A percentile compares a stretch with the other conserved stretches of the same genome.
phyloP scores from a whole-genome alignment of 2,113 vertebrate genomes.

The Perca flavescens region DNA sequence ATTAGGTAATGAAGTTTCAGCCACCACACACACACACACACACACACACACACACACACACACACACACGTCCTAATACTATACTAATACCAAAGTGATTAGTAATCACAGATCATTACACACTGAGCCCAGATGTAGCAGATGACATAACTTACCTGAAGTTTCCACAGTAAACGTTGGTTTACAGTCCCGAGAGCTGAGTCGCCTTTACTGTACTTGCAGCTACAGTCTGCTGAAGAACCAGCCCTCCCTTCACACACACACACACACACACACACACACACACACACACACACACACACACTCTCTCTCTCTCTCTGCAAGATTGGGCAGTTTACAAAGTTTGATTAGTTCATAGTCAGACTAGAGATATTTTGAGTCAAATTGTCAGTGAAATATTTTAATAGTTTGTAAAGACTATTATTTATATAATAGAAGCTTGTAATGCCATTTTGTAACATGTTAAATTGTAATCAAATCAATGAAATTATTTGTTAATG shows the following conservation, averaged over 20 bases:
- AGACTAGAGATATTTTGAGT: constrained; percentile 1
- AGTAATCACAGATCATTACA: background rate
- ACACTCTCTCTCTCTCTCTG: constrained; percentile 14
- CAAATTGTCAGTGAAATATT: background rate
- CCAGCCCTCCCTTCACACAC: constrained; percentile 12
- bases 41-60: constrained; percentile 1
- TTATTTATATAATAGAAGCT: too few species aligned
- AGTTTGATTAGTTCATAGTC: constrained; percentile 11
- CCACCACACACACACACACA: background rate
- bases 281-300: constrained; percentile 32
- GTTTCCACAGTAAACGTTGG: constrained; percentile 27
- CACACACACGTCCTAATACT: background rate
- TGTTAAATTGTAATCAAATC: background rate
- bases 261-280: constrained; percentile 37
- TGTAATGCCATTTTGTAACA: too few species aligned
- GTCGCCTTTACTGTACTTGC: constrained; percentile 22
- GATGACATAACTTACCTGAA: constrained; percentile 49
- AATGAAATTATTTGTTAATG: too few species aligned
- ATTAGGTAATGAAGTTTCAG: background rate
- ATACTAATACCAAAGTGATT: background rate
- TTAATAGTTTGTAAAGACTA: background rate
- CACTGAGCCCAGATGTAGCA: background rate
- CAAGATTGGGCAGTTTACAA: constrained; percentile 12
- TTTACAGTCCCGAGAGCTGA: constrained; percentile 13
- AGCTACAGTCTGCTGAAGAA: constrained; percentile 39